Conservation (phyloP, 2,797 vertebrate genomes). For the Threskiornis aethiopicus region DNA sequence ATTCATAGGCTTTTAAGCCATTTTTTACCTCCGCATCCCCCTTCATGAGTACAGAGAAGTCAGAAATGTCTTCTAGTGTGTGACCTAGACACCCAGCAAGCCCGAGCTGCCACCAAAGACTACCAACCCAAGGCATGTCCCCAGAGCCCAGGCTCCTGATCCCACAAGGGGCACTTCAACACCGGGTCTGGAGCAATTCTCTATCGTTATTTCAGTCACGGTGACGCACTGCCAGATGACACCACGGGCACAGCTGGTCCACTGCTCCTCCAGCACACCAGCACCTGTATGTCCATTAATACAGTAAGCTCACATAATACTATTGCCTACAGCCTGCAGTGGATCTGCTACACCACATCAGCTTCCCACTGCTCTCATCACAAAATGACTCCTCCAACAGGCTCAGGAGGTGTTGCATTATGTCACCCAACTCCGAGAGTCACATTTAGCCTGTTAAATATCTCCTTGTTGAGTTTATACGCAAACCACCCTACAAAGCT, state of each 20-base stretch:
- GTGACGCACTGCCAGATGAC: background rate
- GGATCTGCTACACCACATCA: background rate
- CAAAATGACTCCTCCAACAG: background rate
- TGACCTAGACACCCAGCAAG: background rate
- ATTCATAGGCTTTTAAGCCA: background rate
- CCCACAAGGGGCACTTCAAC: background rate
- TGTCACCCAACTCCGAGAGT: background rate
- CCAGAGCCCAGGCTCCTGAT: background rate
- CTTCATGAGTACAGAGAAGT: background rate
- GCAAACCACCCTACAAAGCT: background rate
- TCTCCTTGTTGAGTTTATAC: background rate
- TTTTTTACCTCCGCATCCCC: background rate
- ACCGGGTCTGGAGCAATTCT: background rate
- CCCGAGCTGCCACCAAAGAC: background rate
- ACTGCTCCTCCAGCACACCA: background rate
- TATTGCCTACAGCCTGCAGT: background rate
- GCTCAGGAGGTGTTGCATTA: background rate
- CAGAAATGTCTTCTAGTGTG: background rate
- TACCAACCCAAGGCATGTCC: background rate
- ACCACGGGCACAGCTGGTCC: background rate
- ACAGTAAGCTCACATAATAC: background rate
- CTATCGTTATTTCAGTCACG: fast-evolving
- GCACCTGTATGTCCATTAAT: background rate
- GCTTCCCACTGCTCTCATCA: background rate
- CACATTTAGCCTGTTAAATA: background rate